Evolutionary conservation across 2,888 invertebrate genomes (phyloP).

Genomic region (Folsomia manolachei): DNA sequence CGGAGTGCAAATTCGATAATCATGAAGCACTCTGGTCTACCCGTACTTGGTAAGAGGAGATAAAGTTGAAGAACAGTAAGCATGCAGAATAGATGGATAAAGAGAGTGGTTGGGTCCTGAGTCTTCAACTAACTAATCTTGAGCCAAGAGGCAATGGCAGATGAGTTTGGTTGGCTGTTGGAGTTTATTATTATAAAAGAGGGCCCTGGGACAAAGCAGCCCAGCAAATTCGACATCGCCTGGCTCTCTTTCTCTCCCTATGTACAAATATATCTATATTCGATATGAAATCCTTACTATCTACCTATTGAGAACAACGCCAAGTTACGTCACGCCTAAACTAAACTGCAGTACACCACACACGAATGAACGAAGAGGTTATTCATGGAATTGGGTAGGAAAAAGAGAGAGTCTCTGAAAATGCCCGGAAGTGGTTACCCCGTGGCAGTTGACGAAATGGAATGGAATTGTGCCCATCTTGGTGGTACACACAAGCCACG

Average conservation of each 20-base stretch:
- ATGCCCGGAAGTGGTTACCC: constrained; percentile 34
- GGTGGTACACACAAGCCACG: too few relatives aligned
- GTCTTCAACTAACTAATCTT: neutral
- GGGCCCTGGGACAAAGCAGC: constrained; percentile 39
- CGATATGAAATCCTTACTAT: constrained; percentile 16
- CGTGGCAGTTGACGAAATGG: constrained; percentile 40
- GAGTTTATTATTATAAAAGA: constrained; percentile 51
- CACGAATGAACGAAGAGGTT: neutral
- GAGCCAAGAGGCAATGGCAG: constrained; percentile 16
- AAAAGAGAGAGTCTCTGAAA: constrained; percentile 38
- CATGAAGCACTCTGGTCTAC: neutral
- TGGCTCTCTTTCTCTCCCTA: constrained; percentile 10
- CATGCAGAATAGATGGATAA: neutral
- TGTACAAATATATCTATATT: constrained; percentile 13
- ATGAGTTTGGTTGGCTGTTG: constrained; percentile 48
- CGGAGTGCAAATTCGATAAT: neutral
- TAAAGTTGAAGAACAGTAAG: neutral
- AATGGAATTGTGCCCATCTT: constrained; percentile 38
- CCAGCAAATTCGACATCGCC: constrained; percentile 21
- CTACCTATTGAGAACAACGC: too few relatives aligned
- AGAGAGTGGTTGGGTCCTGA: neutral
- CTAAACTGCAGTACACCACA: neutral
- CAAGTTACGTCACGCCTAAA: too few relatives aligned
- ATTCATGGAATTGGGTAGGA: constrained; percentile 22
- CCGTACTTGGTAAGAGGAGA: too few relatives aligned